Percentiles rank a stretch among this genome's conserved stretches.
phyloP scores from a whole-genome alignment of 1,140 invertebrate genomes.

The Hestina assimilis region DNA sequence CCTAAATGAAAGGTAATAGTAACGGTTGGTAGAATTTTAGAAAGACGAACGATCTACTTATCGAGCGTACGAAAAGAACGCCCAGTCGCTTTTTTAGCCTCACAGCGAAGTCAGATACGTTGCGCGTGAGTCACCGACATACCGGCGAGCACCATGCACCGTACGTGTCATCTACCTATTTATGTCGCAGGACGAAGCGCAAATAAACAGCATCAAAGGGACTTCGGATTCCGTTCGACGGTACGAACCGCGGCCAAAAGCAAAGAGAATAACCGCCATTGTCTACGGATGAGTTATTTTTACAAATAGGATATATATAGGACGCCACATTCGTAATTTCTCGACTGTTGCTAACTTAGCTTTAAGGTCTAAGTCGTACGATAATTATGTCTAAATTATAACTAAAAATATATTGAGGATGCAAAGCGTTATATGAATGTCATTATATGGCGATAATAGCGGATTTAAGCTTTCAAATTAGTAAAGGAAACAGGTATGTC shows the following conservation, averaged over 20 bases:
- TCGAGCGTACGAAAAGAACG: constrained; percentile 39
- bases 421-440: too few relatives aligned
- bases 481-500: too few relatives aligned
- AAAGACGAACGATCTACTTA: constrained; percentile 5
- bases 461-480: too few relatives aligned
- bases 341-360: not conserved
- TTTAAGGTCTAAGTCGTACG: not conserved
- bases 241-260: constrained; percentile 42
- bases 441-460: too few relatives aligned
- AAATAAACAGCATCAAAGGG: constrained; percentile 77
- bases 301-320: constrained; percentile 55
- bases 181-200: constrained; percentile 74
- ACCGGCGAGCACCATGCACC: constrained; percentile 62
- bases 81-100: constrained; percentile 48
- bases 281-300: constrained; percentile 73
- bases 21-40: too few relatives aligned
- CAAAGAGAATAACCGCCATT: constrained; percentile 69
- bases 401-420: not conserved
- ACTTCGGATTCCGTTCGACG: constrained; percentile 57
- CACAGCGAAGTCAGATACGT: constrained; percentile 43
- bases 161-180: constrained; percentile 75
- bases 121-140: constrained; percentile 67
- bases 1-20: too few relatives aligned
- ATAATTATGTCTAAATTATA: not conserved
- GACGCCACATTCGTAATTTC: constrained; percentile 1